Conservation (phyloP, 1,140 invertebrate species). For the Calephelis virginiensis region DNA sequence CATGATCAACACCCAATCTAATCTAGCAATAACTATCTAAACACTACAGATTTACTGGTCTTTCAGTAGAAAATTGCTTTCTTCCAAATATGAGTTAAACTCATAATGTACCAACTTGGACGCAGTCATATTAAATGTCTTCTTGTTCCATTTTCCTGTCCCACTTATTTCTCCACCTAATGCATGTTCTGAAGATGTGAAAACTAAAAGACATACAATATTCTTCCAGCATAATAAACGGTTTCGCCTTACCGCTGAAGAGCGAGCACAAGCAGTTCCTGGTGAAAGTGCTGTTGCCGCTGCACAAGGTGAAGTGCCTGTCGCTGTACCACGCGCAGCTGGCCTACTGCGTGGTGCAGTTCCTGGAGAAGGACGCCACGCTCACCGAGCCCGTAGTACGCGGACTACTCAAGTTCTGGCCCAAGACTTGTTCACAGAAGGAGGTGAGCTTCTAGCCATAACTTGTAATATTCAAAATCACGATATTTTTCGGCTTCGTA, state of each 20-base stretch:
- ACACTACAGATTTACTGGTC: too few relatives aligned
- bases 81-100: too few relatives aligned
- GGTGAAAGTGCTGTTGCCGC: conserved; percentile 97
- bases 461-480: neutral
- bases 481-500: too few relatives aligned
- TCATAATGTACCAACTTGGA: too few relatives aligned
- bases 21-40: too few relatives aligned
- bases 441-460: conserved; percentile 78
- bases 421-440: conserved; percentile 99
- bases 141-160: too few relatives aligned
- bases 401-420: conserved; percentile 98
- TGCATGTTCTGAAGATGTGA: too few relatives aligned
- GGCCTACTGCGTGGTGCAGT: conserved; percentile 99
- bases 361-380: conserved; percentile 98
- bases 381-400: conserved; percentile 97
- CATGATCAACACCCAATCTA: too few relatives aligned
- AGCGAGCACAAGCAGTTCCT: conserved; percentile 98
- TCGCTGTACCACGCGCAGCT: conserved; percentile 97
- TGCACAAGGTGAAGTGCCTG: conserved; percentile 98
- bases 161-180: too few relatives aligned
- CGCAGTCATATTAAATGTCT: too few relatives aligned
- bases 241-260: conserved; percentile 98
- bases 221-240: conserved; percentile 95
- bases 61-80: too few relatives aligned
- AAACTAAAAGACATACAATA: too few relatives aligned